A percentile compares a stretch with the other conserved stretches of the same genome.
These are phyloP conservation scores for Eubasilissa regina DNA, from an alignment of 1,140 invertebrate species.

Conservation along the genomic window DNA sequence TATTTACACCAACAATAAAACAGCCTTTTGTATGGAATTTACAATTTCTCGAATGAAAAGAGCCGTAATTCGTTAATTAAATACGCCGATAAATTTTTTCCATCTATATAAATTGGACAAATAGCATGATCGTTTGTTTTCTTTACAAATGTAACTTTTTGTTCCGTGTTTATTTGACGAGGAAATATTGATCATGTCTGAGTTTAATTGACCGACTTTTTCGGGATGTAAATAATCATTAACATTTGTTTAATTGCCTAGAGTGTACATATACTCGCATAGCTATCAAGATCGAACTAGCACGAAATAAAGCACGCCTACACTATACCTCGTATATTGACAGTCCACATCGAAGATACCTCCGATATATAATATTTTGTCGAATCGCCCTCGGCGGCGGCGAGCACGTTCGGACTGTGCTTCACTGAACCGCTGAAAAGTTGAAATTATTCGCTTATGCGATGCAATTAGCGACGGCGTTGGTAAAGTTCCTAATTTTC, in stretches of 20 bases:
- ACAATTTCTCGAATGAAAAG: constrained; percentile 43
- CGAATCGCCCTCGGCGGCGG: not conserved
- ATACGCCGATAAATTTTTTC: constrained; percentile 40
- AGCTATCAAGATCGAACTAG: no score
- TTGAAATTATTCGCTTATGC: constrained; percentile 12
- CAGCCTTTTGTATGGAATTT: constrained; percentile 46
- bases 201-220: constrained; percentile 19
- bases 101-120: constrained; percentile 42
- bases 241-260: no score
- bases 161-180: constrained; percentile 39
- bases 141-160: constrained; percentile 35
- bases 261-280: no score
- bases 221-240: not conserved
- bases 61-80: constrained; percentile 46
- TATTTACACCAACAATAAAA: constrained; percentile 49
- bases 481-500: constrained; percentile 28
- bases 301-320: no score
- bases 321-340: no score
- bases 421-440: not conserved
- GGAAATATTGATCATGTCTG: constrained; percentile 41
- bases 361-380: no score
- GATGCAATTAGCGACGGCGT: constrained; percentile 17
- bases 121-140: constrained; percentile 44
- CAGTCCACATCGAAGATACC: no score
- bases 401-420: not conserved